phyloP scores from a whole-genome alignment of 1,140 invertebrate genomes.

The Meloidogyne exigua region DNA sequence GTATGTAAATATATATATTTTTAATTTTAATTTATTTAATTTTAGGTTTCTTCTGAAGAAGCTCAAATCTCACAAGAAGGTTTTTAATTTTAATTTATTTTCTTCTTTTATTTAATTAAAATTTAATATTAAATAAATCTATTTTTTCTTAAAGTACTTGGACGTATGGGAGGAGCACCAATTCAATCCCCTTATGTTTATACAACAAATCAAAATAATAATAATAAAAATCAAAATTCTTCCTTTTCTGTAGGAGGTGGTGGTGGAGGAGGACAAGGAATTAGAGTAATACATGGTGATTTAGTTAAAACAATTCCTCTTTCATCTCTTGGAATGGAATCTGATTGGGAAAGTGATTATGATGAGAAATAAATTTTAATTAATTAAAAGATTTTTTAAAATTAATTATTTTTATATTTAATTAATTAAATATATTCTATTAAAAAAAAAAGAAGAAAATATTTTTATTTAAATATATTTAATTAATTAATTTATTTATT shows the following conservation, averaged over 20 bases:
- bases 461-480: constrained; percentile 1
- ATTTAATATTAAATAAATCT: no score
- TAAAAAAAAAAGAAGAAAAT: no score
- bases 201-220: constrained; percentile 16
- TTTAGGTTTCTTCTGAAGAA: constrained; percentile 11
- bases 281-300: constrained; percentile 47
- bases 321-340: constrained; percentile 48
- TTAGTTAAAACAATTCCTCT: constrained; percentile 48
- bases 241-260: neutral
- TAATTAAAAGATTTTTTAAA: neutral
- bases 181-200: constrained; percentile 47
- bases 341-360: constrained; percentile 42
- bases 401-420: no score
- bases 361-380: constrained; percentile 33
- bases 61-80: constrained; percentile 17
- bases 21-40: neutral
- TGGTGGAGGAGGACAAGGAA: neutral
- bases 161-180: constrained; percentile 47
- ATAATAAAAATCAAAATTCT: neutral
- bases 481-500: neutral
- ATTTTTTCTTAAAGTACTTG: constrained; percentile 18
- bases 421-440: no score
- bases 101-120: no score
- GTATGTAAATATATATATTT: neutral
- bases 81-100: neutral